Percentiles rank a stretch among this genome's conserved stretches.
phyloP scores from a whole-genome alignment of 1,140 invertebrate genomes.

The Bacillus rossius region DNA sequence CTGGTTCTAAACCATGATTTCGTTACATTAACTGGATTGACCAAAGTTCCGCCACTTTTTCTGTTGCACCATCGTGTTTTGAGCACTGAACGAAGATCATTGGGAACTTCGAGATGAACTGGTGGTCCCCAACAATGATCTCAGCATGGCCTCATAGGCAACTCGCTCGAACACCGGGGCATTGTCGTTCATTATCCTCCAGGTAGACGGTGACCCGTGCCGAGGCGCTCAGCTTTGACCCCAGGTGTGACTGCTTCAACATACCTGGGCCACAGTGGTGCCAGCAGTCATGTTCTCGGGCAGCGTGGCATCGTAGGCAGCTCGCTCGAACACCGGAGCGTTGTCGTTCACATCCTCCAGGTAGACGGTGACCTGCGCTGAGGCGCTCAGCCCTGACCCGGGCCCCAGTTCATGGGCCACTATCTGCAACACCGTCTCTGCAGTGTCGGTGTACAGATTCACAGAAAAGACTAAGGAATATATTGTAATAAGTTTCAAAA shows the following conservation, averaged over 20 bases:
- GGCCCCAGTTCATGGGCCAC: constrained; percentile 72
- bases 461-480: no score
- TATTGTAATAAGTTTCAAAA: no score
- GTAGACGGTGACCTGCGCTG: constrained; percentile 69
- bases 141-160: constrained; percentile 64
- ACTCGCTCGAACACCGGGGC: constrained; percentile 69
- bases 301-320: constrained; percentile 64
- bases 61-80: no score
- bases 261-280: constrained; percentile 66
- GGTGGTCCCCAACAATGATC: no score
- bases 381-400: constrained; percentile 59
- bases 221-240: constrained; percentile 59
- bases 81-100: no score
- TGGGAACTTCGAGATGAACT: no score
- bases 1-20: no score
- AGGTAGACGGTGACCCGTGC: constrained; percentile 74
- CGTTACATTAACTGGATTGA: no score
- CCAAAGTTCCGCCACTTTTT: no score
- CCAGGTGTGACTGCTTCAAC: no score
- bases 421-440: no score
- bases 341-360: constrained; percentile 90
- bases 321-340: constrained; percentile 68
- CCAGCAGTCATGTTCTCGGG: constrained; percentile 74
- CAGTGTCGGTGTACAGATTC: no score
- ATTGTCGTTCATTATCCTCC: constrained; percentile 88